Conservation (phyloP, 2,113 vertebrate species). For the Larimichthys polyactis region DNA sequence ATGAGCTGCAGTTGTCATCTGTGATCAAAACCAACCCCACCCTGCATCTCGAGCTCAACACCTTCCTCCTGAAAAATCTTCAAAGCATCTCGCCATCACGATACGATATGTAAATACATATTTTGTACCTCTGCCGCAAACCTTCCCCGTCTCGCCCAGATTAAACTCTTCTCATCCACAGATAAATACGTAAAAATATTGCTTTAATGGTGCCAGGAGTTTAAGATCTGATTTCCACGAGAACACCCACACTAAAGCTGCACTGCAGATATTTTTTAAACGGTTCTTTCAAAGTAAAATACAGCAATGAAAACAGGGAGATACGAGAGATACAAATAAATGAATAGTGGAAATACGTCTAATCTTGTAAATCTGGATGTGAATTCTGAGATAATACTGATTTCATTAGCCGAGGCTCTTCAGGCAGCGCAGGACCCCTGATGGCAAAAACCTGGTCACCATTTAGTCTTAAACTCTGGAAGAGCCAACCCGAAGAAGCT, state of each 20-base stretch:
- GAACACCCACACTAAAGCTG: slow-evolving; percentile 8
- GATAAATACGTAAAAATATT: slow-evolving; percentile 2
- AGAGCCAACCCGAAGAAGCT: slow-evolving; percentile 9
- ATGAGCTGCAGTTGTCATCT: slow-evolving; percentile 57
- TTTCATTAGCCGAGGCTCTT: background rate
- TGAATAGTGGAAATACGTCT: background rate
- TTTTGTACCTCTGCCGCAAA: background rate
- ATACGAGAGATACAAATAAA: background rate
- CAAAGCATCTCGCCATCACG: slow-evolving; percentile 14
- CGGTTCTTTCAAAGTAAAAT: background rate
- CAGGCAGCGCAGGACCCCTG: background rate
- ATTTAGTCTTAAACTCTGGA: slow-evolving; percentile 14
- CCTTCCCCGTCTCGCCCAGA: slow-evolving; percentile 7
- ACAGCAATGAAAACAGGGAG: background rate
- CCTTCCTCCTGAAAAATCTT: slow-evolving; percentile 28
- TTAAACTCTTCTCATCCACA: slow-evolving; percentile 12
- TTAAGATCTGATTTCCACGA: slow-evolving; percentile 29
- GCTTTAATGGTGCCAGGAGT: background rate
- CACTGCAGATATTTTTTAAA: background rate
- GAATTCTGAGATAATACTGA: background rate
- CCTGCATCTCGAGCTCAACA: background rate
- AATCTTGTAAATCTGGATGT: background rate
- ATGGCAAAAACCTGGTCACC: slow-evolving; percentile 8
- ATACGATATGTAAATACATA: slow-evolving; percentile 24
- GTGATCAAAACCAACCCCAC: slow-evolving; percentile 45